These are phyloP conservation scores for Hypomesus transpacificus DNA, from an alignment of 2,113 vertebrate species.

Conservation along the genomic window DNA sequence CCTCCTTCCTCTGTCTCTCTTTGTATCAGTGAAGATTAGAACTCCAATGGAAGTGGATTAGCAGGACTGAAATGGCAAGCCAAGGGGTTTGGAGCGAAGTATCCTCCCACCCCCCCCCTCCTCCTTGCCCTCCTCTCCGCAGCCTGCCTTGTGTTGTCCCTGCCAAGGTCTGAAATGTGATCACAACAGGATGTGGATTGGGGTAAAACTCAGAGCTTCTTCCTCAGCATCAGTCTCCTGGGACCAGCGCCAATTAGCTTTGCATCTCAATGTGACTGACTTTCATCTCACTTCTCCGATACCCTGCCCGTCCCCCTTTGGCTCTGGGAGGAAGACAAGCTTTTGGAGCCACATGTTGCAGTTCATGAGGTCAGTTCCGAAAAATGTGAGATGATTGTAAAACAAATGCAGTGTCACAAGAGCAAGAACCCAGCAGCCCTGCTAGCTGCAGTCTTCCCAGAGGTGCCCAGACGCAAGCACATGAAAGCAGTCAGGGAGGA, in stretches of 20 bases:
- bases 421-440: not conserved
- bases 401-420: not conserved
- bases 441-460: too few relatives aligned
- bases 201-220: constrained; percentile 61
- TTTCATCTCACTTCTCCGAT: not conserved
- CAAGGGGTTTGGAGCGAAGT: not conserved
- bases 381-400: not conserved
- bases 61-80: constrained; percentile 14
- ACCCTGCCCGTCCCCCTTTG: not conserved
- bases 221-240: constrained; percentile 57
- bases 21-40: constrained; percentile 15
- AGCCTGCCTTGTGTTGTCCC: constrained; percentile 47
- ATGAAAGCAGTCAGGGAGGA: not conserved
- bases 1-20: not conserved
- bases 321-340: not conserved
- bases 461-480: not conserved
- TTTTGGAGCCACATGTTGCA: not conserved
- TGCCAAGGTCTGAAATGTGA: constrained; percentile 64
- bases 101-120: constrained; percentile 7
- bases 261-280: constrained; percentile 56
- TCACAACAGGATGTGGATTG: constrained; percentile 66
- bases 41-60: not conserved
- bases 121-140: constrained; percentile 35
- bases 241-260: constrained; percentile 61
- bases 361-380: not conserved